A percentile compares a stretch with the other conserved stretches of the same genome.
These are phyloP conservation scores for Thysanoteuthis rhombus DNA, from an alignment of 2,888 invertebrate species.

Conservation along the genomic window DNA sequence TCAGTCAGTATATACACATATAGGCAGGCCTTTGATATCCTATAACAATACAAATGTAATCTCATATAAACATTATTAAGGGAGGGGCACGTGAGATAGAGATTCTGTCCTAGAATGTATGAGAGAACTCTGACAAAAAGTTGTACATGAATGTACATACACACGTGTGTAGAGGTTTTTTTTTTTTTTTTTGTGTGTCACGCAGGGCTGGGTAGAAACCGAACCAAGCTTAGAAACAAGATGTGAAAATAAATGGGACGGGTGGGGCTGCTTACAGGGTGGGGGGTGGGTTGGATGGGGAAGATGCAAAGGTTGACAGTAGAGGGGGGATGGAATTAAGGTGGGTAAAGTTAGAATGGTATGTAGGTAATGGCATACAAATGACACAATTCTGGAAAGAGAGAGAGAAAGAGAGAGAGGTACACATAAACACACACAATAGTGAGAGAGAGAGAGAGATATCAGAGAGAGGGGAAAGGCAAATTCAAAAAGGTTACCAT, in stretches of 20 bases:
- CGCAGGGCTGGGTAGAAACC: not conserved
- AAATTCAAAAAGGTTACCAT: not conserved
- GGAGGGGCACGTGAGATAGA: too few species aligned
- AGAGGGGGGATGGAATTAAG: not conserved
- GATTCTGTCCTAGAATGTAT: too few species aligned
- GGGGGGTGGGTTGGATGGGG: too few species aligned
- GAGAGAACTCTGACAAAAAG: too few species aligned
- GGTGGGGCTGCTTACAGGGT: too few species aligned
- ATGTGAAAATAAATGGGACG: not conserved
- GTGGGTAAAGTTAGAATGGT: not conserved
- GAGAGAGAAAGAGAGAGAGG: not conserved
- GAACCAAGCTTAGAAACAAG: not conserved
- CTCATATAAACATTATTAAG: too few species aligned
- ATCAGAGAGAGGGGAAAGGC: not conserved
- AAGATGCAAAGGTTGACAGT: not conserved
- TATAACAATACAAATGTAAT: too few species aligned
- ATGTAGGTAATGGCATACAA: not conserved
- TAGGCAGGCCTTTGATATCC: too few species aligned
- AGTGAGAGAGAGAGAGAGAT: not conserved
- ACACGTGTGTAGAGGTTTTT: not conserved
- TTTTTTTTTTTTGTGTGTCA: not conserved
- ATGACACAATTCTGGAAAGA: not conserved
- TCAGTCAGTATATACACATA: too few species aligned
- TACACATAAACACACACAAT: too few species aligned
- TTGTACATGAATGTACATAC: not conserved